A percentile compares a stretch with the other conserved stretches of the same genome.
Evolutionary conservation across 2,113 vertebrate species (phyloP).

Genomic region (Drymodes brunneopygia): DNA sequence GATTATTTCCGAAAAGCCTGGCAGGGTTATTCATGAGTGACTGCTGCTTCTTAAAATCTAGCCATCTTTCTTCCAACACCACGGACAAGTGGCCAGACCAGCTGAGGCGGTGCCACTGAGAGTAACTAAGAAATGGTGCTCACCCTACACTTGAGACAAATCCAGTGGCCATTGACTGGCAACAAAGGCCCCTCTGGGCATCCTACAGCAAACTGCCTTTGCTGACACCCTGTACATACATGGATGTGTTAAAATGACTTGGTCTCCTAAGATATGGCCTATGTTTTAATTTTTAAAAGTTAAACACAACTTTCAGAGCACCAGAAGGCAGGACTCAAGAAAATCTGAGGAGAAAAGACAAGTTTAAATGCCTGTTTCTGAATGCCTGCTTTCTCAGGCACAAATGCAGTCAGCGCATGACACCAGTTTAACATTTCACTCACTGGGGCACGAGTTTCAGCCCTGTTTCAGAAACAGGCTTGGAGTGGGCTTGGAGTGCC

Average conservation of each 20-base stretch:
- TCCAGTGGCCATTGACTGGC: neutral
- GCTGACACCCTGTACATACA: fast-evolving
- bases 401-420: fast-evolving
- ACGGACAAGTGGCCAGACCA: neutral
- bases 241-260: neutral
- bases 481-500: fast-evolving
- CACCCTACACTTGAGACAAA: neutral
- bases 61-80: neutral
- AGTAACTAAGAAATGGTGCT: neutral
- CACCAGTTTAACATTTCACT: neutral
- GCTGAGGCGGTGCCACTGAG: neutral
- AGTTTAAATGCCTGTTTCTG: neutral
- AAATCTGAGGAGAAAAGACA: neutral
- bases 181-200: neutral
- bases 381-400: neutral
- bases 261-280: neutral
- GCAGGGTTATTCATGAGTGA: neutral
- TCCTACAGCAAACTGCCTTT: neutral
- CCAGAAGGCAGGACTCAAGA: neutral
- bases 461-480: neutral
- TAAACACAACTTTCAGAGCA: neutral
- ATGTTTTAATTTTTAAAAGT: neutral
- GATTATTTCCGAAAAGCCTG: neutral
- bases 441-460: fast-evolving
- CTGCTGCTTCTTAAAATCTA: neutral